Evolutionary conservation across 2,113 vertebrate genomes (phyloP), one percentile per base, ranked within the genome.

Genomic region (Suricata suricatta): DNA sequence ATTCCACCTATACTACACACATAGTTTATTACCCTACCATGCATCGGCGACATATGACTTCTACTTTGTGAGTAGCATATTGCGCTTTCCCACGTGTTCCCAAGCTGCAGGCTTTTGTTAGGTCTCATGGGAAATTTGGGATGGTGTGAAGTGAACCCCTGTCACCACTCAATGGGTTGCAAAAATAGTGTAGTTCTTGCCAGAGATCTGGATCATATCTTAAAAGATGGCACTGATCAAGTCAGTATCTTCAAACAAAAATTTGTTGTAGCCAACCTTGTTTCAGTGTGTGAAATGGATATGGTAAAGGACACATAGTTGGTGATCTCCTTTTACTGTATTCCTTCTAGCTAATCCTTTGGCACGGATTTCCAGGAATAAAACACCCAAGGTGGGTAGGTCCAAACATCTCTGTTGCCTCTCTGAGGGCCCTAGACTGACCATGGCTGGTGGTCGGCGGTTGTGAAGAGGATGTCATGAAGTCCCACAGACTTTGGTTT

Each of bases 81-180:
- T 88, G 84, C 35, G 80, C 88, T 97, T 97, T 97, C 77, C 93
- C 94, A 97, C 96, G 96, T 85, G 35, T 98, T 97, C 96, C 96
- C 33, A 97, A 71, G 93, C 94, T 31, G 81, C 44, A 96, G 97
- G 47, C 29, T 90, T 95, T 88, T 80, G 86, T 93, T 97, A 97
- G 96, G 95, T 98, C 92, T 88, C 95, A 0, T 95, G 97, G 93
- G 97, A 98, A 98, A 98, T 98, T 91, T 97, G 94, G 89, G 88
- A 93, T 79, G 96, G 98, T 98, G 97, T 94, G 96, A 97, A 90
- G 92, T 96, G 97, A 98, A 96, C 82, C 96, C 93, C 97, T 97
- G 97, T 97, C 97, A 97, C 96, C 93, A 93, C 79, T 96, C 95
- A 88, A 85, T 77, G 88, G 94, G 77, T 80, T 97, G 88, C 96